Evolutionary conservation across 53 echinoderm and acorn worm genomes (phyloP).

Genomic region (Arbacia lixula): DNA sequence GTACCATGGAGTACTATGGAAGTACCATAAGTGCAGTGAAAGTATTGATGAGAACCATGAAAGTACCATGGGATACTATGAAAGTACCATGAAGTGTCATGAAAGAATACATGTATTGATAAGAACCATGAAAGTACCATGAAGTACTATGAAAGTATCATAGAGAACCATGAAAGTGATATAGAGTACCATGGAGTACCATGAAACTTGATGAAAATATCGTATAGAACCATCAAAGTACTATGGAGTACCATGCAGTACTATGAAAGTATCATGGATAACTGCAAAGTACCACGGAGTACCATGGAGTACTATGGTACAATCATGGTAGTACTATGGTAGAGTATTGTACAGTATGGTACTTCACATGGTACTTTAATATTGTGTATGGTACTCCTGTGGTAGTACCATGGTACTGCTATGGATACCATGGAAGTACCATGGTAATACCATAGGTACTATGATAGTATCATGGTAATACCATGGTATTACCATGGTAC

Average conservation of each 20-base stretch:
- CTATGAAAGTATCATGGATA: no score
- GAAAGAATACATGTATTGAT: neutral
- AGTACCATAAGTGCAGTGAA: neutral
- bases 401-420: neutral
- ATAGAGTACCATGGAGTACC: neutral
- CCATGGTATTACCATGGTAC: no score
- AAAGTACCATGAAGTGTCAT: neutral
- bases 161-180: neutral
- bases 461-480: no score
- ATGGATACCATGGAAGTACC: neutral
- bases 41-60: neutral
- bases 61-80: neutral
- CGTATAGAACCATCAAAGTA: no score
- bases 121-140: neutral
- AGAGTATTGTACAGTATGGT: neutral
- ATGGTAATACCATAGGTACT: no score
- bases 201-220: no score
- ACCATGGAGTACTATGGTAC: conserved; percentile 12
- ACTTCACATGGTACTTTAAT: neutral
- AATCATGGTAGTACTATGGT: conserved; percentile 8
- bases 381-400: neutral
- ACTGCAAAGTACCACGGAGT: neutral
- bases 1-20: neutral
- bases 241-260: no score
- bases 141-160: neutral